Percentiles rank a stretch among this genome's conserved stretches.
Evolutionary conservation across 2,888 invertebrate genomes (phyloP).

Genomic region (Drosophila mayaguana): DNA sequence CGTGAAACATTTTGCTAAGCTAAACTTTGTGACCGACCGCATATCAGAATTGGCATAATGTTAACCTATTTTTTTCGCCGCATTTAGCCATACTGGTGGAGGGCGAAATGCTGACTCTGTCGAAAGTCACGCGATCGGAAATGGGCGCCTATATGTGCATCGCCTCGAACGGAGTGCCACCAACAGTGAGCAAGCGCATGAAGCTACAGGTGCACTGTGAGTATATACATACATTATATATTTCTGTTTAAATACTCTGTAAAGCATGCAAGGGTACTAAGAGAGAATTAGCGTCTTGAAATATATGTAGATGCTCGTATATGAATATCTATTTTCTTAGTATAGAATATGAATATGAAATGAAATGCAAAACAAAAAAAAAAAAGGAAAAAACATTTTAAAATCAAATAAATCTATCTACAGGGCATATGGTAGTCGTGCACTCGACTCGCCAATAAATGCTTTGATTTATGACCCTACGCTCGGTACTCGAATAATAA

Average conservation of each 20-base stretch:
- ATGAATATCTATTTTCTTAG: background rate
- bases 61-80: background rate
- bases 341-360: background rate
- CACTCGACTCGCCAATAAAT: conserved; percentile 46
- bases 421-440: background rate
- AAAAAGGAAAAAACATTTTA: background rate
- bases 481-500: conserved; percentile 54
- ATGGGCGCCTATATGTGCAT: conserved; percentile 96
- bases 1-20: conserved; percentile 6
- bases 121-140: conserved; percentile 94
- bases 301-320: background rate
- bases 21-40: conserved; percentile 46
- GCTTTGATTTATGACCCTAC: conserved; percentile 66
- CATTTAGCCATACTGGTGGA: conserved; percentile 89
- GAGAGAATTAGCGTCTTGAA: background rate
- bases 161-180: conserved; percentile 94
- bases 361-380: too few relatives aligned
- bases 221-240: conserved; percentile 84
- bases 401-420: background rate
- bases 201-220: conserved; percentile 96
- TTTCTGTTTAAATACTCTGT: background rate
- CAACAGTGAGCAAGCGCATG: conserved; percentile 95
- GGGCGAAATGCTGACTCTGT: conserved; percentile 92
- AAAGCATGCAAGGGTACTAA: background rate
- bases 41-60: conserved; percentile 32